These are phyloP conservation scores for Meriones psammophilus DNA, from an alignment of 2,797 vertebrate genomes.

Conservation along the genomic window DNA sequence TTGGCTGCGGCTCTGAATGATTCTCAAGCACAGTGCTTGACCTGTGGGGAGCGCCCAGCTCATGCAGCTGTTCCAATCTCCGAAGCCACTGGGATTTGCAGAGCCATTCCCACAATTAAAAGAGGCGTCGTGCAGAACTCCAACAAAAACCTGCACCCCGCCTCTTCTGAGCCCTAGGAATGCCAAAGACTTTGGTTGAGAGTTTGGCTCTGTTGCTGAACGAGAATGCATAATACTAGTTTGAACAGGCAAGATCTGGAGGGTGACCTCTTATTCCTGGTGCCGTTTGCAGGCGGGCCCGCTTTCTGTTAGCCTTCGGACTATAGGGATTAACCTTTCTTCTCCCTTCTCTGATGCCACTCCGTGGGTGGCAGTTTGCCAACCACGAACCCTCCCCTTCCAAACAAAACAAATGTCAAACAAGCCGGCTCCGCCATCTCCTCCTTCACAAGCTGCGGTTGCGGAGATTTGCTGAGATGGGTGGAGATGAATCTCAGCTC, in stretches of 20 bases:
- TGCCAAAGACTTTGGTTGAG: background rate
- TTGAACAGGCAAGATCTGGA: background rate
- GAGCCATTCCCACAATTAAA: background rate
- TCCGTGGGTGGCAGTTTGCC: background rate
- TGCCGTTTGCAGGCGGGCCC: background rate
- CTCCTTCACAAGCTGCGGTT: background rate
- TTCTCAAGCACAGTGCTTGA: background rate
- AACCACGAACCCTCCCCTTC: background rate
- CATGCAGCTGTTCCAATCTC: background rate
- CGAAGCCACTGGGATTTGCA: background rate
- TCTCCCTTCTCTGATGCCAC: background rate
- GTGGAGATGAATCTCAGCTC: background rate
- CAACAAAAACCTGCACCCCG: background rate
- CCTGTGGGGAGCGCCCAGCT: background rate
- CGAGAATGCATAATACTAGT: background rate
- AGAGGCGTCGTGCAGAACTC: background rate
- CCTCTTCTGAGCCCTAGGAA: background rate
- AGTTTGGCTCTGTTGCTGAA: background rate
- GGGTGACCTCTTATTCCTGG: background rate
- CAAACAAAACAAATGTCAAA: slow-evolving; percentile 9
- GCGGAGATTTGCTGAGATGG: background rate
- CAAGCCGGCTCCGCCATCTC: background rate
- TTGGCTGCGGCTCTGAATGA: background rate
- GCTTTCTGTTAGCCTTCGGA: background rate
- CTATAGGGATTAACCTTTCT: background rate